phyloP scores from a whole-genome alignment of 2,113 vertebrate genomes.

The Donacobius atricapilla region DNA sequence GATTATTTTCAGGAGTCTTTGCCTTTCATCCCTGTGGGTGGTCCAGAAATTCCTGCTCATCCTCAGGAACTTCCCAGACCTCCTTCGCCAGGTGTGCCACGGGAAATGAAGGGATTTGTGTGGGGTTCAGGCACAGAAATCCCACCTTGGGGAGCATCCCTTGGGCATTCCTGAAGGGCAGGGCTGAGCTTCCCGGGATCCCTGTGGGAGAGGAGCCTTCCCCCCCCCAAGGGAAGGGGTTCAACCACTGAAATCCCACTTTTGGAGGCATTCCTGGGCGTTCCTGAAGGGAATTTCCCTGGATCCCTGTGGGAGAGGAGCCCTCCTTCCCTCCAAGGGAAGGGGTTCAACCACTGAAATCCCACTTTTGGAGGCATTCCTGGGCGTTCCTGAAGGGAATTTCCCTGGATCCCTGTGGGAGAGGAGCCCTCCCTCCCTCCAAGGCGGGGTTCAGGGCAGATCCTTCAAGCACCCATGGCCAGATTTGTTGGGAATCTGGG shows the following conservation, averaged over 20 bases:
- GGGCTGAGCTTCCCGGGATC: neutral
- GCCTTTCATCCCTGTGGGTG: neutral
- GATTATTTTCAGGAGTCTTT: neutral
- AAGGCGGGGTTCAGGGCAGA: neutral
- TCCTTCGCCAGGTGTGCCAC: neutral
- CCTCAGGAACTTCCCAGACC: neutral
- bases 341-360: neutral
- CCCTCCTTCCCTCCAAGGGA: neutral
- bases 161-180: neutral
- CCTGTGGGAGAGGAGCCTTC: neutral
- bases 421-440: neutral
- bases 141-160: neutral
- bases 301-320: neutral
- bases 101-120: fast-evolving
- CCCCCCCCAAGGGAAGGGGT: neutral
- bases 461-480: neutral
- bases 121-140: neutral
- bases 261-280: neutral
- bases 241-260: neutral
- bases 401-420: neutral
- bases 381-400: neutral
- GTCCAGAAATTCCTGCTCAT: neutral
- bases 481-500: neutral
- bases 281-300: neutral
- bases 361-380: neutral